These are phyloP conservation scores for Cyrtonyx montezumae DNA, from an alignment of 2,113 vertebrate genomes.

Conservation along the genomic window DNA sequence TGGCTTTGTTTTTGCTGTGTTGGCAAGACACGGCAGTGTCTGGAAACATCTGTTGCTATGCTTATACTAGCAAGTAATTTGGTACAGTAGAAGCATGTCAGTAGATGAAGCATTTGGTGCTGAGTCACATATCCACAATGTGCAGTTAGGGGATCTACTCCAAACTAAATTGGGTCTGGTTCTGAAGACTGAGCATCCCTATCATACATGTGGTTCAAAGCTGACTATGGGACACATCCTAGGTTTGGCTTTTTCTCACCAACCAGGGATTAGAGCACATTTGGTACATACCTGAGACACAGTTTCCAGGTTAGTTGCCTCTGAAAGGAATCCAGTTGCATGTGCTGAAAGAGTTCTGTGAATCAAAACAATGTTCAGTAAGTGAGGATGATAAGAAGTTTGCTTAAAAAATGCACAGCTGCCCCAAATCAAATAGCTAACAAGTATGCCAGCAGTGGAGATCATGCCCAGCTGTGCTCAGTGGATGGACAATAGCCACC, in stretches of 20 bases:
- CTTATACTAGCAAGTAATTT: slow-evolving; percentile 21
- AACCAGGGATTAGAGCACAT: neutral
- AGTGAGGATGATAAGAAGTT: neutral
- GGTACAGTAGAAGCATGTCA: neutral
- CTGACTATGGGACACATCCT: neutral
- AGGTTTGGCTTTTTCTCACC: neutral
- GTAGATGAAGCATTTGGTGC: slow-evolving; percentile 20
- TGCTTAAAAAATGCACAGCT: neutral
- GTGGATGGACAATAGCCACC: neutral
- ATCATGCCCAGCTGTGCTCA: neutral
- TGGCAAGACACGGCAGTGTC: neutral
- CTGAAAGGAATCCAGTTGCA: neutral
- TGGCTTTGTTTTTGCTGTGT: neutral
- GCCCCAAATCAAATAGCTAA: neutral
- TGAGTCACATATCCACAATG: slow-evolving; percentile 30
- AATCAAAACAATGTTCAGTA: neutral
- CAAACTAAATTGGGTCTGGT: neutral
- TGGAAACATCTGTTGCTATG: slow-evolving; percentile 28
- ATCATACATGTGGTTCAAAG: neutral
- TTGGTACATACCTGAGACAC: slow-evolving; percentile 26
- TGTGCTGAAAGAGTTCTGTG: neutral
- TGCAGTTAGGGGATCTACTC: neutral
- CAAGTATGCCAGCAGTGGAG: neutral
- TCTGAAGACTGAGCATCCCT: neutral
- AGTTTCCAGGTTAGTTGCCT: neutral